Evolutionary conservation across 2,797 vertebrate species (phyloP), one percentile per base, ranked within the genome.

Genomic region (Alosa sapidissima): DNA sequence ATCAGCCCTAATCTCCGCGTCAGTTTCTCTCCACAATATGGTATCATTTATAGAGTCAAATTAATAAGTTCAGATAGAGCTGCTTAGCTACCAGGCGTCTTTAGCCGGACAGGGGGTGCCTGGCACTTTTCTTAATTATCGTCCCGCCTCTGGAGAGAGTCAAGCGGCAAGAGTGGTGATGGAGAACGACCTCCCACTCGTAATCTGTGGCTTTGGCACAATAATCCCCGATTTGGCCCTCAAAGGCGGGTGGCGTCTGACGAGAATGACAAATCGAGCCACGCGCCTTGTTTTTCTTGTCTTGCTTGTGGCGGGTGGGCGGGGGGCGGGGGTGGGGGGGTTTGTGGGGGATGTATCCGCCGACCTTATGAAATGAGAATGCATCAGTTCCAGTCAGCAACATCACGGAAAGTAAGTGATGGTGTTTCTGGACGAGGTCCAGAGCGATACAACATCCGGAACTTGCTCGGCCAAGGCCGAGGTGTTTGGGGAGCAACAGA

Each of bases 1-100:
- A 98, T 98, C 96, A 97, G 92, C 87, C 89, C 89, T 94, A 93
- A 95, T 93, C 92, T 94, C 89, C 89, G n/a, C 2, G 81, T n/a
- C 82, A 21, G n/a, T 94, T 94, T 93, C 92, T 86, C 84, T 90
- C 88, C 88, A 93, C 92, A 93, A 93, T 92, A 90, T 87, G 83
- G 81, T 82, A 87, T 90, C 88, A 89, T 91, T 93, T 81, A 85
- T 75, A 54, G 6, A 75, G 60, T 7, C 78, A 24, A 52, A 84
- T 65, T 45, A 82, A 83, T 81, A 83, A 19, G 45, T 83, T 62
- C 58, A 85, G 45, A 81, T 47, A 13, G 19, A 4, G 48, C 62
- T 55, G 55, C 81, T 48, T 28, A 54, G 81, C 68, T 84, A 84
- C 11, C 41, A 54, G 54, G 52, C 49, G 24, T 75, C 81, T 68